Percentiles rank a stretch among this genome's conserved stretches.
phyloP scores from a whole-genome alignment of 2,797 vertebrate genomes.

The Allobates femoralis region DNA sequence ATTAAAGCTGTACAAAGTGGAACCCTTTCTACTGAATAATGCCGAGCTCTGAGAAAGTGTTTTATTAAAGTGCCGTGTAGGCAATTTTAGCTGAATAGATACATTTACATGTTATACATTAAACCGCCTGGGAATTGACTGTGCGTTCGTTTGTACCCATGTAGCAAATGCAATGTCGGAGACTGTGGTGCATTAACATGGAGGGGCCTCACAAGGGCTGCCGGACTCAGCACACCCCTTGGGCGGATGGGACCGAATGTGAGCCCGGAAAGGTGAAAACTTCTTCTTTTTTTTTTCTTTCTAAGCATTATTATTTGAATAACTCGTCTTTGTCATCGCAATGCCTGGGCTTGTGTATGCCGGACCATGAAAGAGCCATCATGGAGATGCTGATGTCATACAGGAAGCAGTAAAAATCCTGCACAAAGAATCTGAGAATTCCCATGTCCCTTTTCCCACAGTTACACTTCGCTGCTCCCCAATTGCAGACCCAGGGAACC shows the following conservation, averaged over 20 bases:
- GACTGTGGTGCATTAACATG: constrained; percentile 94
- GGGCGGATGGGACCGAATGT: constrained; percentile 97
- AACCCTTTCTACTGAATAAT: constrained; percentile 24
- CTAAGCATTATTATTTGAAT: constrained; percentile 1
- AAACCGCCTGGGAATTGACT: constrained; percentile 37
- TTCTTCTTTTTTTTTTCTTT: background rate
- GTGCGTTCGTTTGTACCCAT: constrained; percentile 12
- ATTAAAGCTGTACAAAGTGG: constrained; percentile 34
- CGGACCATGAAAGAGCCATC: constrained; percentile 27
- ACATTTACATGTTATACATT: constrained; percentile 45
- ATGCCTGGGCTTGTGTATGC: constrained; percentile 29
- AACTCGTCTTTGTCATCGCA: background rate
- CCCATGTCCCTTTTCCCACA: constrained; percentile 53
- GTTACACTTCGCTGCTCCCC: constrained; percentile 50
- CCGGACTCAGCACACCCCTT: constrained; percentile 96
- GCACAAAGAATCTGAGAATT: constrained; percentile 45
- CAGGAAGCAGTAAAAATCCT: constrained; percentile 49
- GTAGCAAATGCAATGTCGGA: constrained; percentile 90
- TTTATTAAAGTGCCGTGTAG: constrained; percentile 40
- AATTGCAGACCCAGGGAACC: constrained; percentile 49
- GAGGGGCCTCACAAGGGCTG: constrained; percentile 93
- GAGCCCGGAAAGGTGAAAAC: constrained; percentile 88
- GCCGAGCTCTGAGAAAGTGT: constrained; percentile 42
- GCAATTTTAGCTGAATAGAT: constrained; percentile 41
- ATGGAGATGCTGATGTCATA: constrained; percentile 46